Evolutionary conservation across 2,888 invertebrate genomes (phyloP), one percentile per base, ranked within the genome.

Genomic region (Raillietiella orientalis): DNA sequence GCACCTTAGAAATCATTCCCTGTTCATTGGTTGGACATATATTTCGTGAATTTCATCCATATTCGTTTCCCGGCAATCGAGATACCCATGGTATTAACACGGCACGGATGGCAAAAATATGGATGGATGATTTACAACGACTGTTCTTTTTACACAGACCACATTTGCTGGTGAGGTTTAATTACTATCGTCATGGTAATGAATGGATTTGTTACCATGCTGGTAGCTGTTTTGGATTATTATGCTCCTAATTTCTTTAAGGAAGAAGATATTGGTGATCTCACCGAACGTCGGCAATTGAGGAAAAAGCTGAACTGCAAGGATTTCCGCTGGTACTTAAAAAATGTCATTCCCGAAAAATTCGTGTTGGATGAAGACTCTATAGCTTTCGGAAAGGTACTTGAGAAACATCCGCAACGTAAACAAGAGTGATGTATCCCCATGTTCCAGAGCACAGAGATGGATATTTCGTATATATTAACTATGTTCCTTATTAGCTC

Each of bases 21-120:
- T 93, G 90, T 41, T 87, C 87, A 0, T 59, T 82, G 25, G 87
- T 93, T 4, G 90, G 90, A 0, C 90, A 90, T 46, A 77, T 90
- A 35, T 90, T 87, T n/a, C 30, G 37, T 21, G 44, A 67, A 35
- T 87, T 84, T 46, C 87, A 90, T 47, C 93, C 93, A 0, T 93
- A 93, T 49, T 52, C 55, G 15, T 69, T 84, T 46, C 82, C 82
- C 2, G 65, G 72, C 37, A 50, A 47, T 34, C 50, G 52, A 38
- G 56, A 90, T 46, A 84, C 87, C 0, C 90, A 90, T 47, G 90
- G 84, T 36, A 69, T 87, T 31, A 93, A 93, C 49, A 27, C 22
- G 21, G 27, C 21, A 10, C 27, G 27, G 3, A 24, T 27, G 15
- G 27, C 27, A 13, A 16, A 9, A 13, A 21, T 27, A 3, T 27